Conservation (phyloP, 92 coral and sea anemone genomes). For the Porites rus region DNA sequence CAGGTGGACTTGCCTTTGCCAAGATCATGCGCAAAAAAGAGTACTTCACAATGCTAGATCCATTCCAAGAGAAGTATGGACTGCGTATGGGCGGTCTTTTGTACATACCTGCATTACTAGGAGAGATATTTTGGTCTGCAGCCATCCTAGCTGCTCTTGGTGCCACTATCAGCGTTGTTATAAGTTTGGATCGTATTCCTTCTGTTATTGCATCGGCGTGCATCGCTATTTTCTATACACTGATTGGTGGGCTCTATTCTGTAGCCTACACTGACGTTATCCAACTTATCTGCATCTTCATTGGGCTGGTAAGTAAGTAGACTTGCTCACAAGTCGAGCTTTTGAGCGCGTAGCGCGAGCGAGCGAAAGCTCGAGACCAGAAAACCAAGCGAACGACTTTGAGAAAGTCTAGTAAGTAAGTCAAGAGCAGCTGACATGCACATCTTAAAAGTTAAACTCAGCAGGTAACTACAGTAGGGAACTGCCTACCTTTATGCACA, state of each 20-base stretch:
- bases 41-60: constrained; percentile 94
- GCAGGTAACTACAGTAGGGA: no score
- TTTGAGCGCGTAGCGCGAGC: no score
- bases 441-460: no score
- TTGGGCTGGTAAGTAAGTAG: constrained; percentile 92
- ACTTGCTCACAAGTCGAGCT: no score
- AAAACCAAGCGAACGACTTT: no score
- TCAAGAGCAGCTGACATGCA: no score
- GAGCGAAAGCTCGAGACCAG: no score
- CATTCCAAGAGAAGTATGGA: constrained; percentile 90
- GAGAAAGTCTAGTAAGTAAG: neutral
- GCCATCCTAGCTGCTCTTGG: constrained; percentile 97
- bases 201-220: constrained; percentile 85
- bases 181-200: constrained; percentile 72
- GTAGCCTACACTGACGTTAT: constrained; percentile 96
- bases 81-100: constrained; percentile 88
- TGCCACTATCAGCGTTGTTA: constrained; percentile 91
- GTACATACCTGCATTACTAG: constrained; percentile 91
- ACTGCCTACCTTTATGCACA: no score
- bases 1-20: constrained; percentile 90
- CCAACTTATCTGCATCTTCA: constrained; percentile 87
- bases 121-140: constrained; percentile 95
- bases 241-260: constrained; percentile 93
- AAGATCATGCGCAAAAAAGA: constrained; percentile 84
- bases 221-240: constrained; percentile 85